Percentiles rank a stretch among this genome's conserved stretches.
These are phyloP conservation scores for Okamejei kenojei DNA, from an alignment of 2,797 vertebrate species.

Conservation along the genomic window DNA sequence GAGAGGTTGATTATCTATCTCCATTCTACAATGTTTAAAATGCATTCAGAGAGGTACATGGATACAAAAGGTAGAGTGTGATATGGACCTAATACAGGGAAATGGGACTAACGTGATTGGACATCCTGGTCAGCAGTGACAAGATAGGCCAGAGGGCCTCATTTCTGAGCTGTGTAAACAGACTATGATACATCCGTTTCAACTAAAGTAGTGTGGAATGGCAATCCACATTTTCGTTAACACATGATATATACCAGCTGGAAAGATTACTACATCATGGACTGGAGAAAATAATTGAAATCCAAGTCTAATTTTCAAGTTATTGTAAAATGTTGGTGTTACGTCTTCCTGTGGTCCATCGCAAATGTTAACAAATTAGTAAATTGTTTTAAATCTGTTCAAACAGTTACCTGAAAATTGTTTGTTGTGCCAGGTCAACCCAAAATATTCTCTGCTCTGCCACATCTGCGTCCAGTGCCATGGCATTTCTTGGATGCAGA, in stretches of 20 bases:
- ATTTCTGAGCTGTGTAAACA: too few relatives aligned
- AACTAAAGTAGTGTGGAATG: not conserved
- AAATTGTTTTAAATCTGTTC: not conserved
- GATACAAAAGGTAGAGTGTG: too few relatives aligned
- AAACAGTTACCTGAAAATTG: constrained; percentile 76
- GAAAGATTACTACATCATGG: not conserved
- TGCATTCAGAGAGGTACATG: too few relatives aligned
- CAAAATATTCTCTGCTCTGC: constrained; percentile 82
- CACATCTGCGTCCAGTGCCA: constrained; percentile 86
- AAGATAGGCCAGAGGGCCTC: too few relatives aligned
- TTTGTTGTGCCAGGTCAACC: constrained; percentile 85
- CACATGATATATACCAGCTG: not conserved
- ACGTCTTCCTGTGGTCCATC: not conserved
- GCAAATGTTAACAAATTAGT: not conserved
- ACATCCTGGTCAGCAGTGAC: too few relatives aligned
- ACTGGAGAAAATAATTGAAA: not conserved
- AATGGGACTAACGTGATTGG: too few relatives aligned
- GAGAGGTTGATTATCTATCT: too few relatives aligned
- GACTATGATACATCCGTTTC: too few relatives aligned
- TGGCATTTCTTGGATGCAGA: constrained; percentile 80
- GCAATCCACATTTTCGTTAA: not conserved
- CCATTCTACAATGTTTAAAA: too few relatives aligned
- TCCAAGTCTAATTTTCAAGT: not conserved
- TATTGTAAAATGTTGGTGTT: not conserved
- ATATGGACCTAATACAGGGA: too few relatives aligned